A percentile compares a stretch with the other conserved stretches of the same genome.
phyloP scores from a whole-genome alignment of 2,113 vertebrate genomes.

The Cynocephalus volans region DNA sequence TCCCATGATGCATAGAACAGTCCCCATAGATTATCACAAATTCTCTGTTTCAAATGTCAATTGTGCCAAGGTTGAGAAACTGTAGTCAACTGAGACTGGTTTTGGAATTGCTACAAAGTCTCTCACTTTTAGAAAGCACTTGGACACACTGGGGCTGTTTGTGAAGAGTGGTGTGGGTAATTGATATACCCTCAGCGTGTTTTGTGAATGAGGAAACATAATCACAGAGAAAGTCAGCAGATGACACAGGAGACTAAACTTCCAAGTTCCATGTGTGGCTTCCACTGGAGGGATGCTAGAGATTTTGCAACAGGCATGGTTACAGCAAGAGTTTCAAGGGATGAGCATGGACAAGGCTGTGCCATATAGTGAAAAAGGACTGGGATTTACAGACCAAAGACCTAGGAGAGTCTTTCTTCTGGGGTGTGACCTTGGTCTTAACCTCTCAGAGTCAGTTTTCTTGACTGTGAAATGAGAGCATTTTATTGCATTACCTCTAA shows the following conservation, averaged over 20 bases:
- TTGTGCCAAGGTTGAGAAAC: neutral
- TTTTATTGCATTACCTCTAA: neutral
- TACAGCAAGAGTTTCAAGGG: no score
- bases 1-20: fast-evolving
- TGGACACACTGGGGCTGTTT: fast-evolving
- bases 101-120: neutral
- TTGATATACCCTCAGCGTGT: fast-evolving
- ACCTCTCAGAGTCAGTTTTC: neutral
- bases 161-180: neutral
- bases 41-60: no score
- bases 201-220: neutral
- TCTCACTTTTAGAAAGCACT: neutral
- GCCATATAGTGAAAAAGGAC: neutral
- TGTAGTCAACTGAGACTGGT: neutral
- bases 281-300: neutral
- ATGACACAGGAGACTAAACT: neutral
- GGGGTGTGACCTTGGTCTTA: neutral
- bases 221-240: neutral
- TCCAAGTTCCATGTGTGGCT: neutral
- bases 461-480: neutral
- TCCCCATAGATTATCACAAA: neutral
- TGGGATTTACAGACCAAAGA: neutral
- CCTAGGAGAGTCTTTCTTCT: neutral
- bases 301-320: neutral
- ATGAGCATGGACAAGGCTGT: neutral